Base-by-base conservation (phyloP, 2,888 invertebrate species). In the Pachymerium ferrugineum region DNA sequence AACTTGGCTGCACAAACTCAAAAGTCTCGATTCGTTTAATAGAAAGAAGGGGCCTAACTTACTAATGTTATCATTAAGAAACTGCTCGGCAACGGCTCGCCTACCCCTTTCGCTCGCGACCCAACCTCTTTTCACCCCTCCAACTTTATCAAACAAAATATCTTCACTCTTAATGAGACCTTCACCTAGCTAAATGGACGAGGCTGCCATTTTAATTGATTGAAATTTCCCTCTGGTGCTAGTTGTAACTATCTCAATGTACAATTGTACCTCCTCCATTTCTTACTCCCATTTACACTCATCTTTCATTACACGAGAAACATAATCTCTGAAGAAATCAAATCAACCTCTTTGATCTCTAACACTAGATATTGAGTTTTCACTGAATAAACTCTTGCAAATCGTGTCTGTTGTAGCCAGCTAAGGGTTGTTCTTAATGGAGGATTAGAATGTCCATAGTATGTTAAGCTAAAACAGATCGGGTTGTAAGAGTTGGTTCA, bases 41-140 rank as follows among this genome's bases (percentile, higher is more conserved):
- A 54, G 25, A 54, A 25, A 6, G 54, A 54, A 62, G 62, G 62
- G 62, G 62, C 62, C 30, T 30, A 30, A 69, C 69, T 62, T 30
- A 69, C 69, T 69, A 69, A 69, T 69, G 69, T 33, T 69, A 69
- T 69, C 69, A 69, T 69, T 22, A 69, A 69, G 69, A 62, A 62
- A 62, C 62, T 22, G 22, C 54, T 54, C 12, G 54, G n/a, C n/a
- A n/a, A n/a, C n/a, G n/a, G 25, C 28, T 28, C 47, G 25, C 8
- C 62, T 62, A 62, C 62, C 62, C 62, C 62, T 62, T 62, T 28
- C 69, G 31, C 69, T n/a, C n/a, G n/a, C 69, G 30, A 69, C 31
- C 31, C 68, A 4, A 25, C 16, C 28, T 12, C 19, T 16, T 67
- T 67, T 6, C 67, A 10, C 69, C 12, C 31, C 19, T 25, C 31